Evolutionary conservation across 1,140 invertebrate species (phyloP).

Genomic region (Sarcophaga peregrina): DNA sequence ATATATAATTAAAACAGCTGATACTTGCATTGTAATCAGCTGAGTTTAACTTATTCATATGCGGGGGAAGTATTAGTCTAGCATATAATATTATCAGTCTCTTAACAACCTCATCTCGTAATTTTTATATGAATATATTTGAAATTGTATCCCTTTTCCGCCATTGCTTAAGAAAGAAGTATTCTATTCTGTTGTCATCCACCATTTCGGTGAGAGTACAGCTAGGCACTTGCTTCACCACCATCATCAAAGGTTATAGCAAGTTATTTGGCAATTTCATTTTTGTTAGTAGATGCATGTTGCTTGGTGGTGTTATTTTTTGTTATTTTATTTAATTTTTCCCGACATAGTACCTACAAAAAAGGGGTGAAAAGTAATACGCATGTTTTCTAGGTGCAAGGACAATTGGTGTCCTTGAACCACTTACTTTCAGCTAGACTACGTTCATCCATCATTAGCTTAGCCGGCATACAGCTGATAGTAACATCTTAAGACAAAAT

Average conservation of each 20-base stretch:
- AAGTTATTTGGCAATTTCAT: neutral
- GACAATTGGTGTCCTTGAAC: conserved; percentile 31
- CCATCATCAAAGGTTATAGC: neutral
- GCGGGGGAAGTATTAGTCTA: too few relatives aligned
- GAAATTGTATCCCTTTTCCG: neutral
- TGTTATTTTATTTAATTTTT: neutral
- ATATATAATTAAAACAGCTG: too few relatives aligned
- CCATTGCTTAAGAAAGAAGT: neutral
- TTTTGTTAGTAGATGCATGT: neutral
- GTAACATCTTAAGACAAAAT: neutral
- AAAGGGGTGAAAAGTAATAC: conserved; percentile 35
- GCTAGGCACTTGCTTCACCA: conserved; percentile 1
- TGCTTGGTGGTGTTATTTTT: conserved; percentile 11
- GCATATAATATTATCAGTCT: too few relatives aligned
- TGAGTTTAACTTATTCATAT: too few relatives aligned
- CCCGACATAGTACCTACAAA: conserved; percentile 29
- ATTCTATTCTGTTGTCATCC: neutral
- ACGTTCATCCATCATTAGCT: conserved; percentile 4
- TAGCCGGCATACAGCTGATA: neutral
- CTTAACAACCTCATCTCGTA: too few relatives aligned
- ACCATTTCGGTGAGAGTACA: neutral
- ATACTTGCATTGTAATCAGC: too few relatives aligned
- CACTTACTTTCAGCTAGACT: conserved; percentile 26
- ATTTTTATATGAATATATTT: neutral
- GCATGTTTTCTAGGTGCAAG: conserved; percentile 41